Conservation (phyloP, 2,888 invertebrate genomes). For the Thecophora atra region DNA sequence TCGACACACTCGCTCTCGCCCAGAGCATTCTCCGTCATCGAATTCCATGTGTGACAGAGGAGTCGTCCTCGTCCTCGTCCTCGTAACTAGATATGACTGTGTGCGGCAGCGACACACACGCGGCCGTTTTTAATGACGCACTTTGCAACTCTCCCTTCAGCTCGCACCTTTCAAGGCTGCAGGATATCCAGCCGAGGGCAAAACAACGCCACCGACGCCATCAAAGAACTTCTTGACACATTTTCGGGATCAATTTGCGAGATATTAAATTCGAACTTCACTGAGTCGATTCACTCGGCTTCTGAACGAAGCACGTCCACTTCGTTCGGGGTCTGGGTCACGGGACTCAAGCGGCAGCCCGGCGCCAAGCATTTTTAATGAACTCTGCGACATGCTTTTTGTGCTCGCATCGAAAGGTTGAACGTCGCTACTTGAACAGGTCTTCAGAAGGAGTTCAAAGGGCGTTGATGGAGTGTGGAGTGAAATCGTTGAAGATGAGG, state of each 20-base stretch:
- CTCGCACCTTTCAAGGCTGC: slow-evolving; percentile 23
- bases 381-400: neutral
- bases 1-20: slow-evolving; percentile 10
- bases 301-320: neutral
- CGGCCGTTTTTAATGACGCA: slow-evolving; percentile 24
- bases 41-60: slow-evolving; percentile 4
- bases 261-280: slow-evolving; percentile 9
- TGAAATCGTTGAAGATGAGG: too few relatives aligned
- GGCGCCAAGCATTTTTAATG: slow-evolving; percentile 1
- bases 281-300: slow-evolving; percentile 16
- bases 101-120: neutral
- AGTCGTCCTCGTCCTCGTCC: neutral
- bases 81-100: neutral
- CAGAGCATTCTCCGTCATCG: neutral
- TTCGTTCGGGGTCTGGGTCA: neutral
- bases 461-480: too few relatives aligned
- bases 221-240: neutral
- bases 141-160: slow-evolving; percentile 17
- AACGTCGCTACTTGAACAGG: too few relatives aligned
- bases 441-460: too few relatives aligned
- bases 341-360: neutral
- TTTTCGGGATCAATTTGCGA: neutral
- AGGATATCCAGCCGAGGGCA: neutral
- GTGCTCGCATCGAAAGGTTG: neutral
- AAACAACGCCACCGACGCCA: neutral